These are phyloP conservation scores for Hystrix brachyura DNA, from an alignment of 2,113 vertebrate species.

Conservation along the genomic window DNA sequence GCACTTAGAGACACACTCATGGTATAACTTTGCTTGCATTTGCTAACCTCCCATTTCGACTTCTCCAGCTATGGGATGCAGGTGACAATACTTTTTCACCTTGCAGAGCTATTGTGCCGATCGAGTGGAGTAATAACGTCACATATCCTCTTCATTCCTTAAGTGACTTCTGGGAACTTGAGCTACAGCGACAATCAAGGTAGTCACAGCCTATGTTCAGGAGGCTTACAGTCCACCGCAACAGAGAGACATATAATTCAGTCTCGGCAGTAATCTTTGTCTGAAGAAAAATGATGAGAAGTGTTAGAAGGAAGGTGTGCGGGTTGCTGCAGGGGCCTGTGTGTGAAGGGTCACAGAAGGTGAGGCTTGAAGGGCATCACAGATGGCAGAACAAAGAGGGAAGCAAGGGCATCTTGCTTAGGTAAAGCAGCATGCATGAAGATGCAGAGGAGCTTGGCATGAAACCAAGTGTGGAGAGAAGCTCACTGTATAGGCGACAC, in stretches of 20 bases:
- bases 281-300: background rate
- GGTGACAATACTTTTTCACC: background rate
- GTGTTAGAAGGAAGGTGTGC: background rate
- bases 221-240: background rate
- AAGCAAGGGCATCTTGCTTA: background rate
- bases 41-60: background rate
- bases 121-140: background rate
- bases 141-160: background rate
- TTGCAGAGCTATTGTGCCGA: background rate
- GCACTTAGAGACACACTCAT: background rate
- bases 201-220: rapidly evolving
- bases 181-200: background rate
- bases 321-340: no score
- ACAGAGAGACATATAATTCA: rapidly evolving
- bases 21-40: no score
- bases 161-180: background rate
- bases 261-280: background rate
- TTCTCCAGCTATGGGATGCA: background rate
- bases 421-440: background rate
- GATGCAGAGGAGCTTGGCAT: background rate
- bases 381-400: background rate
- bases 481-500: background rate
- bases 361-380: background rate
- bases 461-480: background rate
- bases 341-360: background rate